A percentile compares a stretch with the other conserved stretches of the same genome.
Evolutionary conservation across 2,113 vertebrate species (phyloP).

Genomic region (Misgurnus anguillicaudatus): DNA sequence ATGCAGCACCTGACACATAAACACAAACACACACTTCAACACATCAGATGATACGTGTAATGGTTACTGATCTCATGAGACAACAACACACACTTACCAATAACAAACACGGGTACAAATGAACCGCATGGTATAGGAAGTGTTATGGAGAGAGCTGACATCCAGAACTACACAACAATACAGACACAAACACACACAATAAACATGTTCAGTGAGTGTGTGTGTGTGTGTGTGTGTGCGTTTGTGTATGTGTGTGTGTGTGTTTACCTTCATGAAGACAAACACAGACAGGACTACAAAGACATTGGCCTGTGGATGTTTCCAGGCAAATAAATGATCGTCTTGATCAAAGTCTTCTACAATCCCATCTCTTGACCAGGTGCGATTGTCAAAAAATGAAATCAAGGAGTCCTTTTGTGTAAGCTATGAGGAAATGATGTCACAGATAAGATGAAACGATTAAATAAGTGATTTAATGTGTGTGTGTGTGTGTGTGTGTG

Average conservation of each 20-base stretch:
- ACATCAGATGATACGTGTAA: constrained; percentile 7
- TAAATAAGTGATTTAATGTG: no score
- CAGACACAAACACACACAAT: background rate
- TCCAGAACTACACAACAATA: constrained; percentile 86
- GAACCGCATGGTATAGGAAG: constrained; percentile 96
- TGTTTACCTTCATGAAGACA: constrained; percentile 91
- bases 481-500: no score
- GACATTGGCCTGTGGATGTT: constrained; percentile 87
- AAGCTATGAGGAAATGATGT: constrained; percentile 72
- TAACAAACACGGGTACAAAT: constrained; percentile 97
- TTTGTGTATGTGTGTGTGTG: no score
- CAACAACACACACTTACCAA: constrained; percentile 71
- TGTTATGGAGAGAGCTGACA: constrained; percentile 96
- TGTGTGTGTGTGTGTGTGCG: no score
- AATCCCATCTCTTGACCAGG: constrained; percentile 87
- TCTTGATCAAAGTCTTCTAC: constrained; percentile 82
- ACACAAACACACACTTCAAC: background rate
- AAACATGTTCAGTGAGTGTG: no score
- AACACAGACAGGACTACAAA: constrained; percentile 91
- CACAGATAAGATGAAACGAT: background rate
- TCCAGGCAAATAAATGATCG: constrained; percentile 88
- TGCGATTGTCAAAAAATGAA: constrained; percentile 93
- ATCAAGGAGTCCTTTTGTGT: constrained; percentile 95
- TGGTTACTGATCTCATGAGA: no score
- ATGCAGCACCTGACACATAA: constrained; percentile 84